These are phyloP conservation scores for Vimba vimba DNA, from an alignment of 2,113 vertebrate species.

Conservation along the genomic window DNA sequence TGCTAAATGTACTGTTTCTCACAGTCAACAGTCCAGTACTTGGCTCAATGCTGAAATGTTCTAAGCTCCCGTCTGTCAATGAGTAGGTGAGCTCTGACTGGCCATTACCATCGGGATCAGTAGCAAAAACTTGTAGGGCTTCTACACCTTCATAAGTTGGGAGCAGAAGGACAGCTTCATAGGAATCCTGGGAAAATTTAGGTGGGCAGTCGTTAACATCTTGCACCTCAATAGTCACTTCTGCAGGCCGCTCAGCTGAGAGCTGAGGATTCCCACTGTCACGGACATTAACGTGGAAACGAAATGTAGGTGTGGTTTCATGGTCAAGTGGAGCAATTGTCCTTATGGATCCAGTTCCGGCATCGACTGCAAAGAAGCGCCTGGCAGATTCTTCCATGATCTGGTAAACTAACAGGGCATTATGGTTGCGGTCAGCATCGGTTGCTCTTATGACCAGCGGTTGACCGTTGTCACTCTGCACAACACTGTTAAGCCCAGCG, in stretches of 20 bases:
- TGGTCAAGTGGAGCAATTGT: constrained; percentile 93
- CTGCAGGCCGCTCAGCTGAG: constrained; percentile 89
- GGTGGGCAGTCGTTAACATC: constrained; percentile 97
- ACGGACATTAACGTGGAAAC: constrained; percentile 92
- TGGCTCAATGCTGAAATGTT: constrained; percentile 87
- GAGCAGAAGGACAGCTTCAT: constrained; percentile 89
- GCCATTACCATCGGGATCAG: constrained; percentile 88
- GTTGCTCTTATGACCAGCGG: constrained; percentile 90
- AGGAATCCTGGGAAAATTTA: constrained; percentile 85
- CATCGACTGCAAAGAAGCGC: constrained; percentile 92
- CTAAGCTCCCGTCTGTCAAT: constrained; percentile 84
- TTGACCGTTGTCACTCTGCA: constrained; percentile 79
- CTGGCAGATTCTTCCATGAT: constrained; percentile 94
- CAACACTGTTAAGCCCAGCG: constrained; percentile 88
- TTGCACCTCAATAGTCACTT: constrained; percentile 90
- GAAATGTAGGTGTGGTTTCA: constrained; percentile 86
- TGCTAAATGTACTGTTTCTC: constrained; percentile 88
- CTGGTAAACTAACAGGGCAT: constrained; percentile 91
- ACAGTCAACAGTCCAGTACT: constrained; percentile 86
- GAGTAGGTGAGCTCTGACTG: constrained; percentile 87
- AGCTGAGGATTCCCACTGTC: constrained; percentile 92
- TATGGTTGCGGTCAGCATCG: constrained; percentile 92
- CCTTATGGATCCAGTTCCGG: constrained; percentile 92
- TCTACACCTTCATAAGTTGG: constrained; percentile 94
- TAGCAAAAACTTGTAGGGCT: constrained; percentile 86